phyloP scores from a whole-genome alignment of 2,888 invertebrate genomes.

The Drosophila melanosoma region DNA sequence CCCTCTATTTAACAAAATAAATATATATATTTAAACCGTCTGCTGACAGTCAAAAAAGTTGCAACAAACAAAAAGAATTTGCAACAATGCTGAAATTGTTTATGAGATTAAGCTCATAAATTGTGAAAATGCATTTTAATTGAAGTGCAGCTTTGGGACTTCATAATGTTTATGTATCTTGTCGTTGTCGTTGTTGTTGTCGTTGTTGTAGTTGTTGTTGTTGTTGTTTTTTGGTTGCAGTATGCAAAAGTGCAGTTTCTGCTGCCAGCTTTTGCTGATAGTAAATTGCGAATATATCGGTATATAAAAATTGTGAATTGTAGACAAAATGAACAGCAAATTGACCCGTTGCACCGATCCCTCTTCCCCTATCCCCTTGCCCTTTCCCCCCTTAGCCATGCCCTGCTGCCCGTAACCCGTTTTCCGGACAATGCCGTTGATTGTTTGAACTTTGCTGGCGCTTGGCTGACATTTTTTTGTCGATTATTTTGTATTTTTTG shows the following conservation, averaged over 20 bases:
- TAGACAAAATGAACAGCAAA: conserved; percentile 60
- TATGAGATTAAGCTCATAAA: conserved; percentile 82
- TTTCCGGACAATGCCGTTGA: conserved; percentile 71
- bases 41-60: conserved; percentile 54
- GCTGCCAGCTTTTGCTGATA: conserved; percentile 56
- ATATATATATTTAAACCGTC: conserved; percentile 49
- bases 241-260: conserved; percentile 9
- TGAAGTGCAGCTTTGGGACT: conserved; percentile 84
- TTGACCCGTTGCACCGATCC: conserved; percentile 9
- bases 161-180: conserved; percentile 58
- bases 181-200: conserved; percentile 31
- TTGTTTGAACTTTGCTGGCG: conserved; percentile 76
- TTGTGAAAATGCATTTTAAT: conserved; percentile 84
- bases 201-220: conserved; percentile 21
- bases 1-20: conserved; percentile 17
- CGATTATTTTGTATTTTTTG: conserved; percentile 18
- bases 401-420: conserved; percentile 5
- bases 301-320: conserved; percentile 59
- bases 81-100: conserved; percentile 76
- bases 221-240: conserved; percentile 26
- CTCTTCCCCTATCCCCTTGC: not conserved
- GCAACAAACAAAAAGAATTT: conserved; percentile 46
- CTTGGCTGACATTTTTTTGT: conserved; percentile 46
- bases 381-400: not conserved
- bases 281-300: conserved; percentile 74